A percentile compares a stretch with the other conserved stretches of the same genome.
Evolutionary conservation across 2,888 invertebrate species (phyloP).

Genomic region (Ametastegia equiseti): DNA sequence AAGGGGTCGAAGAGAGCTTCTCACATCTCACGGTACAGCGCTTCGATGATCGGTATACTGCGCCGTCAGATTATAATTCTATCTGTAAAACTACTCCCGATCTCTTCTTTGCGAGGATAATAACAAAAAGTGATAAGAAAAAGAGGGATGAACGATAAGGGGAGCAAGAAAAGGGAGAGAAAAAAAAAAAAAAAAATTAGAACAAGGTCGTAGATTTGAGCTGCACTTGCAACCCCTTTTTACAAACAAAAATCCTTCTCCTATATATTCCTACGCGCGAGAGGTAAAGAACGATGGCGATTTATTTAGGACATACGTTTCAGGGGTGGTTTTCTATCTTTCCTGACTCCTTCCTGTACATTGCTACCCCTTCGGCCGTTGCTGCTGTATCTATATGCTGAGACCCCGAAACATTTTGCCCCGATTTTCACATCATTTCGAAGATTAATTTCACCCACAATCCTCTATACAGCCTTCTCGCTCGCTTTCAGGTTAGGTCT

Average conservation of each 20-base stretch:
- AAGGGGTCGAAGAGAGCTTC: constrained; percentile 23
- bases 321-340: constrained; percentile 57
- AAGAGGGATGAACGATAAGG: constrained; percentile 36
- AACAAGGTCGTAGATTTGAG: constrained; percentile 25
- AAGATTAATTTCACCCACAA: constrained; percentile 63
- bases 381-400: no score
- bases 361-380: constrained; percentile 53
- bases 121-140: constrained; percentile 43
- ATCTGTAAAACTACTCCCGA: constrained; percentile 38
- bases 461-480: no score
- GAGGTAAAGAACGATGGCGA: constrained; percentile 55
- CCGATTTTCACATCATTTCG: constrained; percentile 63
- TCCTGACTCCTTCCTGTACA: constrained; percentile 39
- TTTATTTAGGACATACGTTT: constrained; percentile 65
- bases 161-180: constrained; percentile 43
- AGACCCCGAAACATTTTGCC: constrained; percentile 39
- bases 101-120: constrained; percentile 48
- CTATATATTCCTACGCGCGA: constrained; percentile 28
- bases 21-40: constrained; percentile 37
- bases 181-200: constrained; percentile 1
- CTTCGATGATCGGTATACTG: constrained; percentile 35
- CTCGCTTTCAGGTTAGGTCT: no score
- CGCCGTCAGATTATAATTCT: constrained; percentile 29
- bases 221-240: constrained; percentile 1
- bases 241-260: constrained; percentile 1